Percentiles rank a stretch among this genome's conserved stretches.
These are phyloP conservation scores for Danaus melanippus DNA, from an alignment of 1,140 invertebrate genomes.

Conservation along the genomic window DNA sequence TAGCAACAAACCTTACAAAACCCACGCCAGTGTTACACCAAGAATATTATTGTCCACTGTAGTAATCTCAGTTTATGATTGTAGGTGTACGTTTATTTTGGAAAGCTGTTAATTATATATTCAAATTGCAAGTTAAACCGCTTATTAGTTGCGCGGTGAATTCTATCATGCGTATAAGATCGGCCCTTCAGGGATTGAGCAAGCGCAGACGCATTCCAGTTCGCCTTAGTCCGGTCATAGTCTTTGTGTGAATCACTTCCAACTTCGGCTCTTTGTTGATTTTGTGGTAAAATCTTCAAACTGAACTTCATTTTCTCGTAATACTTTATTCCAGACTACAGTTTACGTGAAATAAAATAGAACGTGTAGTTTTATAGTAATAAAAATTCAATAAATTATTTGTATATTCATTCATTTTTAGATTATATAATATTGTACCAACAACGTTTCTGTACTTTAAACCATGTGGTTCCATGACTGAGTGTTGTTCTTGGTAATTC, in stretches of 20 bases:
- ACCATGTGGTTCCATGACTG: too few relatives aligned
- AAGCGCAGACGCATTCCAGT: conserved; percentile 35
- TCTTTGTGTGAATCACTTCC: conserved; percentile 31
- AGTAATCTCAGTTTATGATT: conserved; percentile 24
- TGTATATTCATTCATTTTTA: too few relatives aligned
- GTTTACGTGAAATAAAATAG: too few relatives aligned
- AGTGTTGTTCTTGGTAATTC: too few relatives aligned
- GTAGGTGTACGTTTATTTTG: conserved; percentile 22
- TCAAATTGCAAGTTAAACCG: conserved; percentile 38
- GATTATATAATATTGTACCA: too few relatives aligned
- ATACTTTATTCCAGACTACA: too few relatives aligned
- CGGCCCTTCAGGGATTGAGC: conserved; percentile 23
- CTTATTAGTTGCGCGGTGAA: conserved; percentile 44
- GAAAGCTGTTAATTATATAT: conserved; percentile 33
- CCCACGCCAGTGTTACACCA: conserved; percentile 8
- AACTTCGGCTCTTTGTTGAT: conserved; percentile 7
- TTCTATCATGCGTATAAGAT: conserved; percentile 26
- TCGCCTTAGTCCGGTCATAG: conserved; percentile 20
- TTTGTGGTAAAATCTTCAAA: too few relatives aligned
- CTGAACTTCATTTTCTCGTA: too few relatives aligned
- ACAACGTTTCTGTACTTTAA: too few relatives aligned
- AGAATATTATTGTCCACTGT: conserved; percentile 28
- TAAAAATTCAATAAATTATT: too few relatives aligned
- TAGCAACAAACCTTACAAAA: too few relatives aligned
- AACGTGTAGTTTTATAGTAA: too few relatives aligned